Evolutionary conservation across 1,140 invertebrate species (phyloP), one percentile per base, ranked within the genome.

Genomic region (Drosophila nannoptera): DNA sequence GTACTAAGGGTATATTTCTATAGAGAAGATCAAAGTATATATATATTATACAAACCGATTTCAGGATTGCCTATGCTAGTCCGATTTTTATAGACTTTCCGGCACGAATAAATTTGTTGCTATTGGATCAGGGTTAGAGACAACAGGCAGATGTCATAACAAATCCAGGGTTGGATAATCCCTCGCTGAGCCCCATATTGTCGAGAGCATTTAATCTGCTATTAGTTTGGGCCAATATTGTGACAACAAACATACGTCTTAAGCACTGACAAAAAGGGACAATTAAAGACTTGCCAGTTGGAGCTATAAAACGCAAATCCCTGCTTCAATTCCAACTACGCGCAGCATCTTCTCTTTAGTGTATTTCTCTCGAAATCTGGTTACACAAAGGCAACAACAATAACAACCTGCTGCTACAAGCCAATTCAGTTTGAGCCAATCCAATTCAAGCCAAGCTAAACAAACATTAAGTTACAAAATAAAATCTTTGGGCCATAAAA

Each of bases 391-490:
- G 61, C 78, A 72, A 69, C 74, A 82, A 7, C 45, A 46, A 43
- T 7, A 16, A 29, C 45, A 46, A 78, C 78, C 78, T 83, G 78
- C 78, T 78, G 78, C 75, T 81, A 36, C 46, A 45, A 54, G 22
- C 32, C 46, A 67, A 61, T 40, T 43, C 35, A 36, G 40, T 69
- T 43, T 60, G 35, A 55, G 32, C 59, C 36, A 62, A 61, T 58
- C 54, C 54, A 65, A 65, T 50, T 54, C 43, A 36, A 69, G 50
- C 62, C 54, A 61, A 71, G 68, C 60, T 52, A 66, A 83, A 72
- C 71, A 82, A 83, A 83, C 78, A 83, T 83, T 78, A 83, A 83
- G 78, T 83, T 73, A 83, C 78, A 83, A 83, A 83, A 83, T 83
- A 83, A 82, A 82, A 83, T 75, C 78, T 82, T 68, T 82, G 78